Percentiles rank a stretch among this genome's conserved stretches.
These are phyloP conservation scores for Nomada hirtipes DNA, from an alignment of 2,888 invertebrate species.

Conservation along the genomic window DNA sequence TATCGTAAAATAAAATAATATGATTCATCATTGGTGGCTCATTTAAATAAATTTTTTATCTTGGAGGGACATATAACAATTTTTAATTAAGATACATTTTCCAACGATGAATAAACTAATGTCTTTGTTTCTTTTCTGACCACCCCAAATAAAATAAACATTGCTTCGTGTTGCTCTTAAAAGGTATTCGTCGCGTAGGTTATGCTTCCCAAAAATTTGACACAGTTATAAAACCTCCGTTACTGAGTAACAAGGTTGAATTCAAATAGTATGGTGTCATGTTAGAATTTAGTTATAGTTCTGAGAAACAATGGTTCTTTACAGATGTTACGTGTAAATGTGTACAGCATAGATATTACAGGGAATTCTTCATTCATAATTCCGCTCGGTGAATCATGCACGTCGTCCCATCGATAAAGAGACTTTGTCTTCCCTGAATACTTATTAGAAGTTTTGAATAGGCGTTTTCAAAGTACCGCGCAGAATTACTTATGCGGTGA, in stretches of 20 bases:
- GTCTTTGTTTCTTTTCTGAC: too few relatives aligned
- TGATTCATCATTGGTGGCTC: too few relatives aligned
- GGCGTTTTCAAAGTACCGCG: background rate
- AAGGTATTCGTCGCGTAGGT: too few relatives aligned
- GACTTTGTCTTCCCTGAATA: slow-evolving; percentile 10
- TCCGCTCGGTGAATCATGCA: background rate
- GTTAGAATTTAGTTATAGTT: background rate
- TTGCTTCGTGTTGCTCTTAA: too few relatives aligned
- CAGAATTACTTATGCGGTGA: background rate
- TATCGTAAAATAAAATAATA: too few relatives aligned
- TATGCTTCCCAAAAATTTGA: background rate
- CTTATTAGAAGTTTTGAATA: slow-evolving; percentile 5
- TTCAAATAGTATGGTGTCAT: background rate
- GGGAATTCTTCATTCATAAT: slow-evolving; percentile 29
- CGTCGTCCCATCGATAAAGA: background rate
- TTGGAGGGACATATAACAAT: too few relatives aligned
- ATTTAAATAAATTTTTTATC: too few relatives aligned
- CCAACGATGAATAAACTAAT: too few relatives aligned
- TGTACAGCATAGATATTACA: background rate
- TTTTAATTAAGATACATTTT: too few relatives aligned
- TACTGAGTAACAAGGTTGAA: background rate
- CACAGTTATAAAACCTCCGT: too few relatives aligned
- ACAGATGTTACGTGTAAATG: background rate
- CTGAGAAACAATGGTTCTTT: background rate
- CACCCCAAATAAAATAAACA: too few relatives aligned